Evolutionary conservation across 2,113 vertebrate species (phyloP).

Genomic region (Rattus norvegicus): GRCr8 NC_086021.1:134683001-134683500

Average conservation of each 20-base stretch:
- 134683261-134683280: neutral
- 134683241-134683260: neutral
- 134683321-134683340: neutral
- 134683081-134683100: neutral
- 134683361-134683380: neutral
- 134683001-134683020: neutral
- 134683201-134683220: neutral
- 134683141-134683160: neutral
- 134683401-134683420: neutral
- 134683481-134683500: slow-evolving; percentile 10
- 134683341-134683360: slow-evolving; percentile 10
- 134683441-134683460: neutral
- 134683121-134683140: neutral
- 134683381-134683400: slow-evolving; percentile 17
- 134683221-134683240: neutral
- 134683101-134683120: neutral
- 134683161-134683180: neutral
- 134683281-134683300: neutral
- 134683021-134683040: slow-evolving; percentile 19
- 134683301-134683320: neutral
- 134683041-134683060: slow-evolving; percentile 2
- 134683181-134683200: neutral
- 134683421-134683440: neutral
- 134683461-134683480: neutral
- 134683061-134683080: neutral